Evolutionary conservation across 1,140 invertebrate genomes (phyloP).

Genomic region (Popillia japonica): DNA sequence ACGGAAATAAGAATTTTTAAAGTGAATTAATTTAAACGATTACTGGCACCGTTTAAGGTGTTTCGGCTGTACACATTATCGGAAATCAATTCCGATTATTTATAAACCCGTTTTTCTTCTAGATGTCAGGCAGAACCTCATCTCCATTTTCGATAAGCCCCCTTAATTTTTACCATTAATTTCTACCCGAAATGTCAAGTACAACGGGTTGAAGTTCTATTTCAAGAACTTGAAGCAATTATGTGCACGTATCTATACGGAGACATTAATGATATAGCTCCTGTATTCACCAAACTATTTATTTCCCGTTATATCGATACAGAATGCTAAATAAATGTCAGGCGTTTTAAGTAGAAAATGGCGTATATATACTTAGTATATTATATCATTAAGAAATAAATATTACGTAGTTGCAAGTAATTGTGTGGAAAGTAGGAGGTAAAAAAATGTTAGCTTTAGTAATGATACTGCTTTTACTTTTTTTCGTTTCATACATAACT

Average conservation of each 20-base stretch:
- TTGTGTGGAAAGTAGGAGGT: no score
- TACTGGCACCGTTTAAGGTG: background rate
- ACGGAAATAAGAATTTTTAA: background rate
- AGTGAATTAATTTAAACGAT: background rate
- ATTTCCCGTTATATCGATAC: background rate
- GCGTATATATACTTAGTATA: no score
- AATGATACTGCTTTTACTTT: no score
- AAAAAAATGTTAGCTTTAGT: no score
- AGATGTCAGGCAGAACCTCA: background rate
- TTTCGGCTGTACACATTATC: background rate
- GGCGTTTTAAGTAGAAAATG: no score
- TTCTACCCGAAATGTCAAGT: conserved; percentile 1
- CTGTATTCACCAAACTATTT: background rate
- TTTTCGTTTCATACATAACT: no score
- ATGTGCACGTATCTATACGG: background rate
- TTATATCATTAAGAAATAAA: no score
- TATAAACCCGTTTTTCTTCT: conserved; percentile 6
- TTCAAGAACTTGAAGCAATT: background rate
- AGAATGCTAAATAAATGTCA: no score
- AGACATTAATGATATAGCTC: background rate
- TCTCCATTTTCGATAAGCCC: conserved; percentile 3
- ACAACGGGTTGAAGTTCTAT: background rate
- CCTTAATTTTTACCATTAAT: background rate
- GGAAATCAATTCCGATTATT: background rate
- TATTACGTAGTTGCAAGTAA: no score